These are phyloP conservation scores for Nylanderia fulva DNA, from an alignment of 1,140 invertebrate genomes.

Conservation along the genomic window DNA sequence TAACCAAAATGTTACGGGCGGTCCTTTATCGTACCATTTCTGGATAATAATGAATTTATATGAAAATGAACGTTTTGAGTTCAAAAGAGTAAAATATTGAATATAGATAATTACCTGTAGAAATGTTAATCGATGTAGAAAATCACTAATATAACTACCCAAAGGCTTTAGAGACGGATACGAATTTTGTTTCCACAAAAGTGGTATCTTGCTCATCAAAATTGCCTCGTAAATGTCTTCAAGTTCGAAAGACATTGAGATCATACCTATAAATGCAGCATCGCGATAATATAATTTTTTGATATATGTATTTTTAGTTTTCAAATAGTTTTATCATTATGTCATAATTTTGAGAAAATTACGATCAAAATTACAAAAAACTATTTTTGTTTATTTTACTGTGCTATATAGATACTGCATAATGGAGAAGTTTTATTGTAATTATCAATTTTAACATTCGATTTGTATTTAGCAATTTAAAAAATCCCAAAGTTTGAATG, in stretches of 20 bases:
- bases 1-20: conserved; percentile 95
- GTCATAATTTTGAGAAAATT: too few relatives aligned
- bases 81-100: neutral
- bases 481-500: too few relatives aligned
- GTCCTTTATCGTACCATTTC: conserved; percentile 94
- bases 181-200: conserved; percentile 93
- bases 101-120: conserved; percentile 88
- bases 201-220: conserved; percentile 93
- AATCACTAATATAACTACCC: conserved; percentile 95
- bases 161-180: conserved; percentile 98
- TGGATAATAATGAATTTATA: conserved; percentile 80
- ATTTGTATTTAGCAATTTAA: too few relatives aligned
- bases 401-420: too few relatives aligned
- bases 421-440: too few relatives aligned
- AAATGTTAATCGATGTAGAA: conserved; percentile 93
- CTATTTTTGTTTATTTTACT: too few relatives aligned
- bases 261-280: conserved; percentile 87
- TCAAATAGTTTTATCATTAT: too few relatives aligned
- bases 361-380: too few relatives aligned
- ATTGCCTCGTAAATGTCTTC: conserved; percentile 95
- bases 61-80: neutral
- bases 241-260: conserved; percentile 94
- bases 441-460: too few relatives aligned
- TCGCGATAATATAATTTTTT: conserved; percentile 1
- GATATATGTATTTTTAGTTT: neutral